Evolutionary conservation across 1,140 invertebrate species (phyloP).

Genomic region (Maconellicoccus hirsutus): DNA sequence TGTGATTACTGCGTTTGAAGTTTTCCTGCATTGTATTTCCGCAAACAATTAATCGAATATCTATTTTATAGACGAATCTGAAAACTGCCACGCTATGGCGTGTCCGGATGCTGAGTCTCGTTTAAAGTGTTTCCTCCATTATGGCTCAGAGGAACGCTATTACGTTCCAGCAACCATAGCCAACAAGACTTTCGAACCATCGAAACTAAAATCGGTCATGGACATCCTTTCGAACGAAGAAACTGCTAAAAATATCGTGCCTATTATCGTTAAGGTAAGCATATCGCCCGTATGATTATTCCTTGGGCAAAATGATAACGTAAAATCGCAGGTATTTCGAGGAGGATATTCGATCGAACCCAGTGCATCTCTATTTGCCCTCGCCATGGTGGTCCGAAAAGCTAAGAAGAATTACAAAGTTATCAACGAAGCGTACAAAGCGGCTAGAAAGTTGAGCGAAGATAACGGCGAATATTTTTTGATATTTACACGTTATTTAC

Average conservation of each 20-base stretch:
- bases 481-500: neutral
- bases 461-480: neutral
- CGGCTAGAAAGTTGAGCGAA: neutral
- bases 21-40: no score
- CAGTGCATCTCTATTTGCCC: neutral
- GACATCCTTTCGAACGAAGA: neutral
- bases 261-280: neutral
- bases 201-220: neutral
- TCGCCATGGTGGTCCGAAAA: neutral
- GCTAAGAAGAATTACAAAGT: conserved; percentile 12
- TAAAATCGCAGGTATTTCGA: neutral
- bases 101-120: neutral
- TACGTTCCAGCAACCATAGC: neutral
- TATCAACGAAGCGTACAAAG: neutral
- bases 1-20: no score
- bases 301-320: no score
- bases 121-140: conserved; percentile 13
- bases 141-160: neutral
- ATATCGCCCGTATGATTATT: no score
- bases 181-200: neutral
- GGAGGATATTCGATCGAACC: neutral
- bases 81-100: conserved; percentile 4
- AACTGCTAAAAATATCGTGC: neutral
- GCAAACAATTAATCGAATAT: no score
- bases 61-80: no score